A percentile compares a stretch with the other conserved stretches of the same genome.
Evolutionary conservation across 2,797 vertebrate species (phyloP).

Genomic region (Heteromormyrus szaboi): DNA sequence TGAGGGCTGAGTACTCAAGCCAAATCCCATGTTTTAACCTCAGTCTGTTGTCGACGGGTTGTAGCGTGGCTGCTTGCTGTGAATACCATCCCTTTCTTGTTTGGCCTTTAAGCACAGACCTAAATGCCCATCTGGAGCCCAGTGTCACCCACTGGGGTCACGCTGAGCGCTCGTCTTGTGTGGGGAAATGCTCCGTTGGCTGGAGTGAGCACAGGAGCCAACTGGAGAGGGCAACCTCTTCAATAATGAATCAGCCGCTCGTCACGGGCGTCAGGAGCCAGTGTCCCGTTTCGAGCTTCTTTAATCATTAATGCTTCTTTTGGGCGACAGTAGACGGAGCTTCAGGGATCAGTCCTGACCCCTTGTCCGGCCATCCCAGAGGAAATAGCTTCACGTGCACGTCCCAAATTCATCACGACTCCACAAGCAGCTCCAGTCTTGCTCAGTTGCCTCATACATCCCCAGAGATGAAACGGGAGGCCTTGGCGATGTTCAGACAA

Average conservation of each 20-base stretch:
- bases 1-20: not conserved
- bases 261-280: slow-evolving; percentile 31
- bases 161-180: not conserved
- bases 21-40: not conserved
- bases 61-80: not conserved
- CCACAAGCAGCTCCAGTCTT: slow-evolving; percentile 10
- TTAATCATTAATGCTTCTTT: slow-evolving; percentile 58
- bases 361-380: not conserved
- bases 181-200: not conserved
- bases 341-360: not conserved
- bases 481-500: not conserved
- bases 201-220: slow-evolving; percentile 27
- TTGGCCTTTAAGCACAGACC: not conserved
- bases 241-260: slow-evolving; percentile 61
- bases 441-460: not conserved
- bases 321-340: slow-evolving; percentile 1
- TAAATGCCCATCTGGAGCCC: not conserved
- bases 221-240: slow-evolving; percentile 42
- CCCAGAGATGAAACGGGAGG: not conserved
- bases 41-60: not conserved
- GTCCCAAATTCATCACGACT: not conserved
- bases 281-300: slow-evolving; percentile 46
- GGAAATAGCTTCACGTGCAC: not conserved
- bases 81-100: not conserved
- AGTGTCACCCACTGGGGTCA: not conserved